Conservation (phyloP, 2,113 vertebrate genomes). For the Lophius piscatorius region DNA sequence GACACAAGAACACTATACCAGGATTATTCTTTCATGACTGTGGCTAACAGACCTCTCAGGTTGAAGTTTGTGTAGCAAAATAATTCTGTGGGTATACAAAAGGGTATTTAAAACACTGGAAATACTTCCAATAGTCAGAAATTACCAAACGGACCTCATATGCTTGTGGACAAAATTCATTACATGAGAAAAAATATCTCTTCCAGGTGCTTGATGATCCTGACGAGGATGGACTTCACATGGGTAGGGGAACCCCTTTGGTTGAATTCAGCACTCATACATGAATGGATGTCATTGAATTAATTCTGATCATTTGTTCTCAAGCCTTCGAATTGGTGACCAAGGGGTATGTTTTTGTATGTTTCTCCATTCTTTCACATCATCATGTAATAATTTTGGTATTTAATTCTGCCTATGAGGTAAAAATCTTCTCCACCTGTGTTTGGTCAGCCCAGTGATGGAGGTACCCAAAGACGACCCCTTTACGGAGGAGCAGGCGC, state of each 20-base stretch:
- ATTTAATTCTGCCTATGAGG: not conserved
- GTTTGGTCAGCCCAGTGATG: conserved; percentile 87
- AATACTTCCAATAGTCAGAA: too few species aligned
- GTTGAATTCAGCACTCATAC: not conserved
- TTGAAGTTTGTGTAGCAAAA: too few species aligned
- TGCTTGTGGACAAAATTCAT: not conserved
- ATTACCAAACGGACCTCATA: not conserved
- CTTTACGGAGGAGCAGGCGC: conserved; percentile 88
- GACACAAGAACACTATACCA: too few species aligned
- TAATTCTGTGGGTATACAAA: too few species aligned
- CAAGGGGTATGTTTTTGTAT: conserved; percentile 87
- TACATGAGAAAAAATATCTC: not conserved
- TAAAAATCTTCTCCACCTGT: not conserved
- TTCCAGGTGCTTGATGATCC: conserved; percentile 96
- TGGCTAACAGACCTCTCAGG: too few species aligned
- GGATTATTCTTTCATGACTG: too few species aligned
- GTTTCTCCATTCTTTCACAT: not conserved
- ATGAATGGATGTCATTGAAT: not conserved
- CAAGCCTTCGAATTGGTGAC: conserved; percentile 95
- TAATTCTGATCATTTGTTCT: conserved; percentile 64
- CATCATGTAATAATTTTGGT: not conserved
- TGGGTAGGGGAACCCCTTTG: conserved; percentile 81
- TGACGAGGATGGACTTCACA: conserved; percentile 92
- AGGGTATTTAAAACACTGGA: not conserved
- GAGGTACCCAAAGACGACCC: conserved; percentile 91